Evolutionary conservation across 1,140 invertebrate species (phyloP), one percentile per base, ranked within the genome.

Genomic region (Caligus rogercresseyi): DNA sequence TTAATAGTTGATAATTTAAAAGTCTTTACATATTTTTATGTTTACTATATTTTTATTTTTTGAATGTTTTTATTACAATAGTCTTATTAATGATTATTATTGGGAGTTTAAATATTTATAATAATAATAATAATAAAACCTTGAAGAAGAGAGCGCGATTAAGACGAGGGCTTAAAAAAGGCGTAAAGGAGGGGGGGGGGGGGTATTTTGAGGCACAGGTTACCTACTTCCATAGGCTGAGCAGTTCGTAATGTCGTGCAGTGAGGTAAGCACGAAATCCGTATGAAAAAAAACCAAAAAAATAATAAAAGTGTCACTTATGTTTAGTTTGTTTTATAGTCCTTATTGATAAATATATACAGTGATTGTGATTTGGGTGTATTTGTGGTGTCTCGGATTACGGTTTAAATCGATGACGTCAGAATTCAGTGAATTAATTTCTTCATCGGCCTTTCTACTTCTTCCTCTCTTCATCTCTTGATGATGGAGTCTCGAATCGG

Each of bases 401-500:
- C n/a, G n/a, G n/a, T n/a, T n/a, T n/a, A 43, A 43, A 43, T 43
- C 31, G 31, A 43, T 43, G 31, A 43, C 31, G 31, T 43, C 31
- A 43, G 31, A 43, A 43, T 43, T 43, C 31, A 43, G 31, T 43
- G 31, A 43, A 43, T 43, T 43, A 43, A 43, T 11, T 11, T 11
- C 7, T 43, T 43, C 31, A 7, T 43, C 31, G 31, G n/a, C 7
- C 7, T 11, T 7, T 7, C n/a, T n/a, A 43, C n/a, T n/a, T 43
- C 31, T 43, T 43, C n/a, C n/a, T n/a, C n/a, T n/a, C n/a, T n/a
- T n/a, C n/a, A n/a, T n/a, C n/a, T n/a, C n/a, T n/a, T 43, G n/a
- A 65, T 70, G 67, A 87, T 87, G 85, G 86, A 89, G 77, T 87
- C 86, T 67, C 80, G 85, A 68, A 85, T 89, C 71, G 87, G 87